Conservation (phyloP, 2,797 vertebrate genomes). For the Catostomus latipinnis region DNA sequence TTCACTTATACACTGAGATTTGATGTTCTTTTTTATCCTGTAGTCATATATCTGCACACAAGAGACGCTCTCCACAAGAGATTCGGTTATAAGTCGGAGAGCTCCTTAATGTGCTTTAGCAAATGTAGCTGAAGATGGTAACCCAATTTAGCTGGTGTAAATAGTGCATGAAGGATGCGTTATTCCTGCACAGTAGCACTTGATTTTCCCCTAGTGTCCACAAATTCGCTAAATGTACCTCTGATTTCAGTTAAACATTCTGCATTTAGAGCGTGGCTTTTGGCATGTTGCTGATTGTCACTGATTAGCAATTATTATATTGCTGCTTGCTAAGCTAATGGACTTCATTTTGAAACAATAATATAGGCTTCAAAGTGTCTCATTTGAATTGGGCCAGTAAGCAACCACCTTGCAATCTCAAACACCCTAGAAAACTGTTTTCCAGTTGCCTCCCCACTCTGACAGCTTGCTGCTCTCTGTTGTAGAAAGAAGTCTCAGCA, state of each 20-base stretch:
- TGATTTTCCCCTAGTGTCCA: neutral
- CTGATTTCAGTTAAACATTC: neutral
- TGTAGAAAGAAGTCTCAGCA: too few relatives aligned
- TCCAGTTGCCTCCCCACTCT: too few relatives aligned
- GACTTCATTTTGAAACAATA: too few relatives aligned
- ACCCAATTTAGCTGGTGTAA: slow-evolving; percentile 73
- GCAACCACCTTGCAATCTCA: too few relatives aligned
- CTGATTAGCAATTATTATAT: too few relatives aligned
- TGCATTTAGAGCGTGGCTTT: neutral
- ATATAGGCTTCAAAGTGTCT: too few relatives aligned
- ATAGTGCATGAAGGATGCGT: slow-evolving; percentile 69
- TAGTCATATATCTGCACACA: neutral
- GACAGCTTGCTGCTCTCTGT: too few relatives aligned
- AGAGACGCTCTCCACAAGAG: slow-evolving; percentile 5
- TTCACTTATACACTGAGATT: neutral
- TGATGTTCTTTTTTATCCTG: slow-evolving; percentile 8
- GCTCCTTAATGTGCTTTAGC: slow-evolving; percentile 52
- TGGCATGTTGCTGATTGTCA: too few relatives aligned
- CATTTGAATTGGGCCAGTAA: too few relatives aligned
- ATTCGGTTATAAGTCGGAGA: slow-evolving; percentile 37
- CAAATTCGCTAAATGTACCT: neutral
- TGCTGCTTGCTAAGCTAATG: too few relatives aligned
- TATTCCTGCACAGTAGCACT: slow-evolving; percentile 49
- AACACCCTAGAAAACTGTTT: too few relatives aligned
- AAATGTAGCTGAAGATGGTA: slow-evolving; percentile 48